Percentiles rank a stretch among this genome's conserved stretches.
Conservation (phyloP, 1,140 invertebrate species). For the Drosophila truncata region DNA sequence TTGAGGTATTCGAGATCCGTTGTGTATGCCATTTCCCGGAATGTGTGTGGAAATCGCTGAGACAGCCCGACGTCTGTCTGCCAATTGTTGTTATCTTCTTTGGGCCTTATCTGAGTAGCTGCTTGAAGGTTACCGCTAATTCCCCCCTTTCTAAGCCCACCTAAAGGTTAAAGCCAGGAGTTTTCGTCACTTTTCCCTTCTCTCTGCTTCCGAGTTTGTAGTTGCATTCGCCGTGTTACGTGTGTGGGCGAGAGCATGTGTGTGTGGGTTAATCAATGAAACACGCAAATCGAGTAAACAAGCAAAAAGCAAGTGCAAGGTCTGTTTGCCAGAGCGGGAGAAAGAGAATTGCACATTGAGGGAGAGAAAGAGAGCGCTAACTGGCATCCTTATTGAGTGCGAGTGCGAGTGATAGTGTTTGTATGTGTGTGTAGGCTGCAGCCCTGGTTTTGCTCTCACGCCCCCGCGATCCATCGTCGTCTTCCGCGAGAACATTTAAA, state of each 20-base stretch:
- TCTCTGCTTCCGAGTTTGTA: conserved; percentile 34
- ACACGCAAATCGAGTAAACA: conserved; percentile 49
- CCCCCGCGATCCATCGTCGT: conserved; percentile 28
- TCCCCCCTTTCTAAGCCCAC: conserved; percentile 6
- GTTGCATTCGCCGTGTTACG: conserved; percentile 21
- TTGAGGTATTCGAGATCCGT: conserved; percentile 58
- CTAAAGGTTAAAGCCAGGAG: conserved; percentile 21
- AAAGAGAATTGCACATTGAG: conserved; percentile 16
- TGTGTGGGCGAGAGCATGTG: conserved; percentile 13
- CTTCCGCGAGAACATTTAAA: conserved; percentile 38
- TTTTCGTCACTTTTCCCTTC: conserved; percentile 25
- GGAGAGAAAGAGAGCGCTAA: conserved; percentile 1
- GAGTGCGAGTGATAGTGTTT: neutral
- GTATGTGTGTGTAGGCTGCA: conserved; percentile 11
- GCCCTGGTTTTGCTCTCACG: conserved; percentile 51
- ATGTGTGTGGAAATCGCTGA: conserved; percentile 71
- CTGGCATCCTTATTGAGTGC: conserved; percentile 23
- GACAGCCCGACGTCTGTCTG: conserved; percentile 40
- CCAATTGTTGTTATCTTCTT: conserved; percentile 37
- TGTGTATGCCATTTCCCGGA: conserved; percentile 70
- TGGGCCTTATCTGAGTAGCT: conserved; percentile 41
- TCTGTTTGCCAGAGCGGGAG: conserved; percentile 49
- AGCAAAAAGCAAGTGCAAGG: conserved; percentile 74
- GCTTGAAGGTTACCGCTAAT: conserved; percentile 13
- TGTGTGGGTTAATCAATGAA: conserved; percentile 60